Conservation (phyloP, 2,113 vertebrate genomes). For the Propithecus coquereli region DNA sequence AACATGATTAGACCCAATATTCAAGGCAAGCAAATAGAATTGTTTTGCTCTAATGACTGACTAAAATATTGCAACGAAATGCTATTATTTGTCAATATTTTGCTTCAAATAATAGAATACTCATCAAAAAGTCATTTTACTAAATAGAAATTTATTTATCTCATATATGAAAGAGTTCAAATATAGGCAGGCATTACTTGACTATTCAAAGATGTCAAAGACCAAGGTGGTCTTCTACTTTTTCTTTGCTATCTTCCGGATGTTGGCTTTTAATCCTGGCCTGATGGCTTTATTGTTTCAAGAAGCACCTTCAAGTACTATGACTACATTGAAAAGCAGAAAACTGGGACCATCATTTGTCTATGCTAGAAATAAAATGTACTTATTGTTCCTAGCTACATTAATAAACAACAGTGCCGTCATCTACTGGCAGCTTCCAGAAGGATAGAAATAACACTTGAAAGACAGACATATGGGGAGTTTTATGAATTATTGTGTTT, state of each 20-base stretch:
- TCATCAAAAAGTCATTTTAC: not conserved
- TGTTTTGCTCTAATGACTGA: not conserved
- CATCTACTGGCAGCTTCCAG: not conserved
- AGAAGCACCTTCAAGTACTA: not conserved
- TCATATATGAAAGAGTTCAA: not conserved
- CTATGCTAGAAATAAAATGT: conserved; percentile 35
- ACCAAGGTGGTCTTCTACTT: not conserved
- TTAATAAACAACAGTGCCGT: not conserved
- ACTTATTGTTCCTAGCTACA: not conserved
- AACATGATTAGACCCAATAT: not conserved
- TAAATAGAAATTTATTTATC: not conserved
- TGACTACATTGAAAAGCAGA: not conserved
- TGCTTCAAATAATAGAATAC: not conserved
- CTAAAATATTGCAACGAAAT: not conserved
- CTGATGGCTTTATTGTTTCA: not conserved
- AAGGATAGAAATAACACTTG: not conserved
- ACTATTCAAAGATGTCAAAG: not conserved
- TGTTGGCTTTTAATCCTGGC: not conserved
- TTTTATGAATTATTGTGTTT: not conserved
- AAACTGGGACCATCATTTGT: not conserved
- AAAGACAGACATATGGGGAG: not conserved
- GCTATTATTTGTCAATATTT: not conserved
- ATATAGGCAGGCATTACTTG: not conserved
- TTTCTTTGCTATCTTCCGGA: not conserved
- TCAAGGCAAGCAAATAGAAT: not conserved